These are phyloP conservation scores for Acrocera orbiculus DNA, from an alignment of 2,888 invertebrate species.

Conservation along the genomic window DNA sequence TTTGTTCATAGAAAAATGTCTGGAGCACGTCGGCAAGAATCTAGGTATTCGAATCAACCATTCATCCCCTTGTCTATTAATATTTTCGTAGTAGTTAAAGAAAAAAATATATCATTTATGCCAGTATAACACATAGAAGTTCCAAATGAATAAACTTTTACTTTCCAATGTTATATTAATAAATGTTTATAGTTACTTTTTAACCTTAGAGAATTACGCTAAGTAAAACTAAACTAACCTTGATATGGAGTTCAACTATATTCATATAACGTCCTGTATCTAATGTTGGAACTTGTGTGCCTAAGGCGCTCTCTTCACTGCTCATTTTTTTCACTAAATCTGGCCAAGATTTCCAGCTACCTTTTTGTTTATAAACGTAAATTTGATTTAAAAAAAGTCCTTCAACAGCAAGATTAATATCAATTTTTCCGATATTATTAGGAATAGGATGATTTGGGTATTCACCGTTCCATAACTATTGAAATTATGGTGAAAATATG, in stretches of 20 bases:
- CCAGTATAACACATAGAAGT: too few relatives aligned
- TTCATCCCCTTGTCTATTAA: too few relatives aligned
- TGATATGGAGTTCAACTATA: constrained; percentile 58
- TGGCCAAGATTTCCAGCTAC: constrained; percentile 74
- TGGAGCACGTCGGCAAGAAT: too few relatives aligned
- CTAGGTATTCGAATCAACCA: too few relatives aligned
- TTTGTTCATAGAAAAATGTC: too few relatives aligned
- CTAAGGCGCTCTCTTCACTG: constrained; percentile 35
- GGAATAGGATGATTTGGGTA: constrained; percentile 37
- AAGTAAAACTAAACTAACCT: constrained; percentile 22
- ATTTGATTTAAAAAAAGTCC: constrained; percentile 65
- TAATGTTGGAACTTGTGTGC: constrained; percentile 53
- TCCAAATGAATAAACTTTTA: too few relatives aligned
- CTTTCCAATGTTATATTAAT: too few relatives aligned
- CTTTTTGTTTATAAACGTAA: constrained; percentile 66
- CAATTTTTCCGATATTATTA: constrained; percentile 43
- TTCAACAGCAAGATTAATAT: constrained; percentile 58
- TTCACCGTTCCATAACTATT: constrained; percentile 31
- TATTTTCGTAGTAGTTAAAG: too few relatives aligned
- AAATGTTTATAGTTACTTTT: too few relatives aligned
- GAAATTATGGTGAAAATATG: neutral
- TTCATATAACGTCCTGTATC: constrained; percentile 68
- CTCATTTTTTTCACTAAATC: constrained; percentile 49
- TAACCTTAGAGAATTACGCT: neutral
- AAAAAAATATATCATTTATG: too few relatives aligned